Conservation (phyloP, 2,113 vertebrate genomes). For the Mirounga angustirostris region DNA sequence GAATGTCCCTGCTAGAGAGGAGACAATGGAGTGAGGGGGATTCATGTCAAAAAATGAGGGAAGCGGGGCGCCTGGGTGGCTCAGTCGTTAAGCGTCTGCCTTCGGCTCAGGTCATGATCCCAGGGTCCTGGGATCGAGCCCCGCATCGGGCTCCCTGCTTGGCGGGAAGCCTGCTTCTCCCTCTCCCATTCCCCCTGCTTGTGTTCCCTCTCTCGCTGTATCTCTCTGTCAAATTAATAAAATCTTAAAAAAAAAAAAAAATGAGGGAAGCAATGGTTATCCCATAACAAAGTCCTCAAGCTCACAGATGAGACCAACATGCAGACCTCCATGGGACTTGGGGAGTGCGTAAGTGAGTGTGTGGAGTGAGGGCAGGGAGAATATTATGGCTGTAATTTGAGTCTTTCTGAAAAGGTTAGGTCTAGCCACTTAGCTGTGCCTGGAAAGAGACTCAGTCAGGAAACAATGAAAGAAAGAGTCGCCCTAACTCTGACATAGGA, state of each 20-base stretch:
- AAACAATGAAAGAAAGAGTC: neutral
- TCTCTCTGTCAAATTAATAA: too few species aligned
- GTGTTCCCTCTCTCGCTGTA: too few species aligned
- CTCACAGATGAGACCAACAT: neutral
- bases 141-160: too few species aligned
- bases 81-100: too few species aligned
- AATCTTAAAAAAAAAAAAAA: neutral
- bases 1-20: neutral
- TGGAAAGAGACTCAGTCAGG: neutral
- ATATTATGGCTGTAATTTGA: rapidly evolving
- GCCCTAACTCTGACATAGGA: neutral
- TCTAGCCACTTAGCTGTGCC: neutral
- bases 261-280: neutral
- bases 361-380: neutral
- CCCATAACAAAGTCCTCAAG: neutral
- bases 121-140: too few species aligned
- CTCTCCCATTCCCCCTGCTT: too few species aligned
- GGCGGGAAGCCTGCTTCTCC: too few species aligned
- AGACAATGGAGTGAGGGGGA: neutral
- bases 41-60: neutral
- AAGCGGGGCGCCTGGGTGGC: neutral
- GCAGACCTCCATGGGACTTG: neutral
- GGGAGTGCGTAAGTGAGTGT: neutral
- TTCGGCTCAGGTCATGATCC: too few species aligned
- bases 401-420: neutral